These are phyloP conservation scores for Pterostichus niger DNA, from an alignment of 2,888 invertebrate species.

Conservation along the genomic window DNA sequence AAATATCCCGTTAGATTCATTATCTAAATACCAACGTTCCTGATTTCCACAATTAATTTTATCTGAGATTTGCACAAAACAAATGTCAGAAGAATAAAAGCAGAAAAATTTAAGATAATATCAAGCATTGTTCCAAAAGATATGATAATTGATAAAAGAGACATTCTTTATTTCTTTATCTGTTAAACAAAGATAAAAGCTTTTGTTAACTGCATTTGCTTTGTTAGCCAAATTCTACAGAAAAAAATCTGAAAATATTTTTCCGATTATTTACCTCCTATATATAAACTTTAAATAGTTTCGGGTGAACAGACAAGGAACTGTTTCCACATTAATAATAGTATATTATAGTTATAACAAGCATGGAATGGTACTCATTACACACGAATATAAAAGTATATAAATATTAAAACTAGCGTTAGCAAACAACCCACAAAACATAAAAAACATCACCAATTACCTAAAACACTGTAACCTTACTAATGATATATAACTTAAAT, in stretches of 20 bases:
- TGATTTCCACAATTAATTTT: constrained; percentile 36
- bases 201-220: constrained; percentile 35
- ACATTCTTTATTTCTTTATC: constrained; percentile 59
- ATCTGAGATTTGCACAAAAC: constrained; percentile 31
- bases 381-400: too few relatives aligned
- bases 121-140: constrained; percentile 41
- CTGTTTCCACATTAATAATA: too few relatives aligned
- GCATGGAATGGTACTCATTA: too few relatives aligned
- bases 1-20: not conserved
- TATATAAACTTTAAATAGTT: too few relatives aligned
- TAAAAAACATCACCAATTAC: too few relatives aligned
- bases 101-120: constrained; percentile 47
- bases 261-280: too few relatives aligned
- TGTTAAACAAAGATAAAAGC: constrained; percentile 37
- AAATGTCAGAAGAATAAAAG: constrained; percentile 35
- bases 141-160: constrained; percentile 47
- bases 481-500: too few relatives aligned
- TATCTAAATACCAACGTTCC: not conserved
- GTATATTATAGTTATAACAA: too few relatives aligned
- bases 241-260: not conserved
- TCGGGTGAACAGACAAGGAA: too few relatives aligned
- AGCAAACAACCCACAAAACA: too few relatives aligned
- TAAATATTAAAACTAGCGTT: too few relatives aligned
- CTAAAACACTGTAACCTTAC: too few relatives aligned
- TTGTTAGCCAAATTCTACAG: not conserved